Percentiles rank a stretch among this genome's conserved stretches.
phyloP scores from a whole-genome alignment of 2,113 vertebrate species.

The Bothrops jararaca region DNA sequence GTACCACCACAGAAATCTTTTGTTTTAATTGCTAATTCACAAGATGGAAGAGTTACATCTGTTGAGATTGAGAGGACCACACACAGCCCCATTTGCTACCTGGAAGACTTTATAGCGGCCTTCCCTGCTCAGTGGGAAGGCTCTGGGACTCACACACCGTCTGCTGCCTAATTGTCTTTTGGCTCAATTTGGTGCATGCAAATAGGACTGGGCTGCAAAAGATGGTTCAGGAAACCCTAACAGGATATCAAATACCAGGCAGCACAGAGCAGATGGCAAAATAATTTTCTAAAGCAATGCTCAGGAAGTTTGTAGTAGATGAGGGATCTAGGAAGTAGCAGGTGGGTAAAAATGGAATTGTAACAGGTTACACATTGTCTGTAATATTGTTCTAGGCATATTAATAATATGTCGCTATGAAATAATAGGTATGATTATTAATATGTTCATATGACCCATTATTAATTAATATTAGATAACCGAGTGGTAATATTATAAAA shows the following conservation, averaged over 20 bases:
- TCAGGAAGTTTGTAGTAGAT: slow-evolving; percentile 56
- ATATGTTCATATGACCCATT: not conserved
- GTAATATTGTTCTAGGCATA: slow-evolving; percentile 41
- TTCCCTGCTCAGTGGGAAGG: slow-evolving; percentile 62
- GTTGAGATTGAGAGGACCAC: slow-evolving; percentile 32
- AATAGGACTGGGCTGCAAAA: slow-evolving; percentile 62
- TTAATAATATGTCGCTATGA: not conserved
- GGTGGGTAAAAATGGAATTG: slow-evolving; percentile 46
- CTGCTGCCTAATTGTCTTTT: slow-evolving; percentile 64
- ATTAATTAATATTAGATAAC: not conserved
- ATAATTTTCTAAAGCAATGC: slow-evolving; percentile 53
- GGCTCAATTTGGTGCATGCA: slow-evolving; percentile 57
- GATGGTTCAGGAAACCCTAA: slow-evolving; percentile 65
- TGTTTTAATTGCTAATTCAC: slow-evolving; percentile 41
- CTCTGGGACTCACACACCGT: slow-evolving; percentile 58
- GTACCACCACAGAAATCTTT: not conserved
- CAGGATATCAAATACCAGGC: slow-evolving; percentile 52
- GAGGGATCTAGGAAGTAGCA: slow-evolving; percentile 51
- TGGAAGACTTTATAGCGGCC: slow-evolving; percentile 47
- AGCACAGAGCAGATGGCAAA: slow-evolving; percentile 59
- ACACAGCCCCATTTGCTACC: slow-evolving; percentile 48
- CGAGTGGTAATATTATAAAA: not conserved
- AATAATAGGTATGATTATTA: not conserved
- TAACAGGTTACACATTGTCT: slow-evolving; percentile 60
- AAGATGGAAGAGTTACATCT: slow-evolving; percentile 2